A percentile compares a stretch with the other conserved stretches of the same genome.
These are phyloP conservation scores for Lathamus discolor DNA, from an alignment of 2,113 vertebrate genomes.

Conservation along the genomic window DNA sequence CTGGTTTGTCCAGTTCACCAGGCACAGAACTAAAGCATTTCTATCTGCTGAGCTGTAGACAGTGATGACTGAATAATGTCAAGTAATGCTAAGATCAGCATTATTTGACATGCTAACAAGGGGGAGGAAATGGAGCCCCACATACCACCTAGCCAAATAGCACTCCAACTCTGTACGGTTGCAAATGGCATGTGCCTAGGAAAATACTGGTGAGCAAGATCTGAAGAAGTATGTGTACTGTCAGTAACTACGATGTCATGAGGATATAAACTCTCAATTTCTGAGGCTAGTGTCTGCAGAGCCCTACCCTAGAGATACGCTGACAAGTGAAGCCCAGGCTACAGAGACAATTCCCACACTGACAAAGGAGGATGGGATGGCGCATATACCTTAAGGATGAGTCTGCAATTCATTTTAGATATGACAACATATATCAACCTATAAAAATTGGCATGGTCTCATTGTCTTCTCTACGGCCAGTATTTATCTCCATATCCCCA, in stretches of 20 bases:
- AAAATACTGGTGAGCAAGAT: not conserved
- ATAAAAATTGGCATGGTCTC: not conserved
- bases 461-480: not conserved
- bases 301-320: accelerated
- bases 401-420: not conserved
- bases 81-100: not conserved
- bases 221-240: not conserved
- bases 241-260: not conserved
- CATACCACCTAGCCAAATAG: not conserved
- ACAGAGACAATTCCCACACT: not conserved
- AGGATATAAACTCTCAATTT: not conserved
- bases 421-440: not conserved
- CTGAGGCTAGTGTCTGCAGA: not conserved
- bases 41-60: not conserved
- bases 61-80: not conserved
- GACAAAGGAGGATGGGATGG: not conserved
- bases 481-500: not conserved
- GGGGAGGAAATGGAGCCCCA: not conserved
- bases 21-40: not conserved
- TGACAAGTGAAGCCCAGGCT: not conserved
- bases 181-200: accelerated
- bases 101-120: not conserved
- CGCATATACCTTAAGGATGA: not conserved
- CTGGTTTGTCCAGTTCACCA: not conserved
- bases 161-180: not conserved